Base-by-base conservation (phyloP, 2,113 vertebrate species). In the Sylvia atricapilla region DNA sequence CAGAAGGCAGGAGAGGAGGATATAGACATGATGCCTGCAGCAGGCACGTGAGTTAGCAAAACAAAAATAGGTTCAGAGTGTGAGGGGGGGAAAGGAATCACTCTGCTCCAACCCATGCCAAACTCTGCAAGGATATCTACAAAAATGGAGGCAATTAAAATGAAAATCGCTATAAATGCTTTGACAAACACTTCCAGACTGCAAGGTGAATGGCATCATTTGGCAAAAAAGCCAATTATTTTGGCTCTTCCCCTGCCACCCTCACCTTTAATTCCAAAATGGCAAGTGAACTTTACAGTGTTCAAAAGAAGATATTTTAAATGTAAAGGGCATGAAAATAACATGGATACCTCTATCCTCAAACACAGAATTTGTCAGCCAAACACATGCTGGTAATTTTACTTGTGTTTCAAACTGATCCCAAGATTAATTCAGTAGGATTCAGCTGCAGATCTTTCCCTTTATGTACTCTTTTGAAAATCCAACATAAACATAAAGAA, bases 381-480 rank as follows among this genome's bases (percentile, higher is more conserved):
- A 88, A 94, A 87, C 15, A 63, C 31, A 63, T 59, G 21, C 56
- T 81, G 30, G 18, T 37, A 56, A 76, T 76, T 94, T 73, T 85
- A 90, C 21, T 35, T n/a, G 28, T 31, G 49, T 69, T 83, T 91
- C 63, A 74, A 90, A 86, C 23, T 18, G 35, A 85, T 91, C 63
- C 30, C 59, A 62, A 87, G 50, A 77, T 72, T 33, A 86, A 96
- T 59, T 74, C 39, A 84, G 55, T 16, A 62, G 24, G 63, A 88
- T 88, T 90, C 72, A 68, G 37, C 28, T 28, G 43, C 28, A 70
- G 67, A 74, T 6, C 49, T 75, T 72, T 84, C 28, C 27, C 9
- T n/a, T 91, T 88, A 59, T 67, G 39, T 25, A 87, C 24, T 64
- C 16, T 59, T 94, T 79, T 86, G 72, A 90, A 94, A 92, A 88